Base-by-base conservation (phyloP, 2,113 vertebrate species). In the Camelus bactrianus region DNA sequence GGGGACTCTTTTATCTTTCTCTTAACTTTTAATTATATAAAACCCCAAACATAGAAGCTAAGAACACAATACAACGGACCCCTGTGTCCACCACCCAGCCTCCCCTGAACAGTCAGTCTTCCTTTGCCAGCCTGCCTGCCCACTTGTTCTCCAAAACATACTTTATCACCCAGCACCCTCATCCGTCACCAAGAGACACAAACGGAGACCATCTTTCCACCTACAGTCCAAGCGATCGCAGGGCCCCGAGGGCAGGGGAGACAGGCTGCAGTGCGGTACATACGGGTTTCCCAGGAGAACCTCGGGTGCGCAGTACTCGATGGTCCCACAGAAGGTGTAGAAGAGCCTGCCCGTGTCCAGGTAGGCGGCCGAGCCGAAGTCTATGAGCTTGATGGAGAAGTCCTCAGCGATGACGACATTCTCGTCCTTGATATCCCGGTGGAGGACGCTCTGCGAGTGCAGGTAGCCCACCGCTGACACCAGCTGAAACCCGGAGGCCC, bases 391-490 rank as follows among this genome's bases (percentile, higher is more conserved):
- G 85, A 99, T 98, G 3, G 99, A 99, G 98, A 99, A 99, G 96
- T 99, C 98, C 67, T 99, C 99, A 56, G 99, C 99, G 10, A 99
- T 99, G 77, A 99, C 99, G 17, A 99, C 99, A 97, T 99, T 99
- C 97, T 99, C 99, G 30, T 99, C 99, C 98, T 99, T 99, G 95
- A 99, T 99, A 94, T 99, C 99, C 67, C 99, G 98, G 85, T 99
- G 99, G 32, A 99, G 97, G 92, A 99, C 99, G 96, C 98, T 98
- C 95, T 98, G 98, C 0, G 98, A 97, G 93, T 98, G 99, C 87
- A 99, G 98, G 95, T 99, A 99, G 8, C 98, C 98, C 76, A 99
- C 99, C 4, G 99, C 99, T 0, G 99, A 99, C 65, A 99, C 99
- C 97, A 99, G 96, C 99, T 99, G 96, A 48, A 98, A 97, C 20